Evolutionary conservation across 2,113 vertebrate genomes (phyloP), one percentile per base, ranked within the genome.

Genomic region (Chaetodon auriga): DNA sequence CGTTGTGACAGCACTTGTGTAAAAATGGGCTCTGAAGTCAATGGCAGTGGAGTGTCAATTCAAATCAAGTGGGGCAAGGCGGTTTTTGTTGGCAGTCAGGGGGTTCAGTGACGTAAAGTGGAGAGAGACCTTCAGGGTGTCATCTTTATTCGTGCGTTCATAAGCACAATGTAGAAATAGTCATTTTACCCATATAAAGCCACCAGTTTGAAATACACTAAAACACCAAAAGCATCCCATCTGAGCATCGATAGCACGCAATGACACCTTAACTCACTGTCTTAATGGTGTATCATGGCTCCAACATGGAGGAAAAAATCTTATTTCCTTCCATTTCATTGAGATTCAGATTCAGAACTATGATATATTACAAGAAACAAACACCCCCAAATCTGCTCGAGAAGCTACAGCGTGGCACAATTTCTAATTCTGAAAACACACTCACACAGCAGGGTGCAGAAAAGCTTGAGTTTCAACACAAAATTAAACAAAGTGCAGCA

Each of bases 1-100:
- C 45, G 35, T 23, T 46, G 48, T 79, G 53, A 68, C 68, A 80
- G 79, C 41, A 43, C 30, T 58, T 58, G 48, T 6, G 49, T 68
- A 48, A 75, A 82, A 72, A 68, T 35, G 58, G 54, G 43, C 53
- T 81, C 19, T 82, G 21, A 76, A 70, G 54, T 43, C 45, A 79
- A 45, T 54, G 15, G 25, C 35, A 80, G 54, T 30, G 13, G 14
- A 81, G 23, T 75, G 53, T 86, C 68, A 61, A 38, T 62, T 71
- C 2, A 78, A 58, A 74, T 73, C 45, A 80, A 81, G n/a, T 76
- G 51, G 23, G 61, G 41, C 65, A 61, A 60, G 10, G 60, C 21
- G 41, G 60, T 53, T 77, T 45, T 30, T 49, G 41, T 55, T 45
- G 10, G 46, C 48, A 51, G 57, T 73, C 60, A 23, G 48, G 18